A percentile compares a stretch with the other conserved stretches of the same genome.
Conservation (phyloP, 2,797 vertebrate species). For the Lacerta viridis region DNA sequence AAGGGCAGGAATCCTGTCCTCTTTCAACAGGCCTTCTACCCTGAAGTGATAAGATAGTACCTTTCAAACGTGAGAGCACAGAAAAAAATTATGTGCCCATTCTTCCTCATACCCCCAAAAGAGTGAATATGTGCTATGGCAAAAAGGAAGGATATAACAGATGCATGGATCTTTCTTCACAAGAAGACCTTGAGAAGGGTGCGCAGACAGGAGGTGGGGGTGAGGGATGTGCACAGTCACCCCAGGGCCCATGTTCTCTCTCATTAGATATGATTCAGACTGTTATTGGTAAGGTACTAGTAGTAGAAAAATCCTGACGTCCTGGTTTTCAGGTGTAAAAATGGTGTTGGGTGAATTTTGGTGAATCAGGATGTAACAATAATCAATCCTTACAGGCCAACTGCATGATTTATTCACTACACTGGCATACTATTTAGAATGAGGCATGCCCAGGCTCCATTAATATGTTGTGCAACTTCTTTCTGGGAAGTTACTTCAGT, state of each 20-base stretch:
- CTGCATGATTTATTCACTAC: not conserved
- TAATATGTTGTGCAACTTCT: too few species aligned
- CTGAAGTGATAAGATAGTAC: not conserved
- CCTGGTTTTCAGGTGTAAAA: too few species aligned
- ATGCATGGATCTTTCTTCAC: not conserved
- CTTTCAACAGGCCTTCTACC: too few species aligned
- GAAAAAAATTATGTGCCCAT: not conserved
- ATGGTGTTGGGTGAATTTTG: too few species aligned
- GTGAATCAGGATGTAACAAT: too few species aligned
- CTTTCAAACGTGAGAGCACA: not conserved
- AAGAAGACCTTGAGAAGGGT: not conserved
- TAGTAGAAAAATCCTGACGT: too few species aligned
- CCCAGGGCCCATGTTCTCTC: not conserved
- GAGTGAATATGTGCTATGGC: too few species aligned
- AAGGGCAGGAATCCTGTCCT: too few species aligned
- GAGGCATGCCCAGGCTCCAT: too few species aligned
- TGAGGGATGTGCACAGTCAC: not conserved
- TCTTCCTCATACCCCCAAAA: not conserved
- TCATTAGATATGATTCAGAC: not conserved
- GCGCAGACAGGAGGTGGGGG: not conserved
- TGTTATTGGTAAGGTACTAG: not conserved
- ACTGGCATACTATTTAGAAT: not conserved
- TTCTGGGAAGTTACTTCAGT: too few species aligned
- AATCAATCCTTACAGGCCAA: not conserved
- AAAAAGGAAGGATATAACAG: not conserved